These are phyloP conservation scores for Paracyclopina nana DNA, from an alignment of 1,140 invertebrate genomes.

Conservation along the genomic window DNA sequence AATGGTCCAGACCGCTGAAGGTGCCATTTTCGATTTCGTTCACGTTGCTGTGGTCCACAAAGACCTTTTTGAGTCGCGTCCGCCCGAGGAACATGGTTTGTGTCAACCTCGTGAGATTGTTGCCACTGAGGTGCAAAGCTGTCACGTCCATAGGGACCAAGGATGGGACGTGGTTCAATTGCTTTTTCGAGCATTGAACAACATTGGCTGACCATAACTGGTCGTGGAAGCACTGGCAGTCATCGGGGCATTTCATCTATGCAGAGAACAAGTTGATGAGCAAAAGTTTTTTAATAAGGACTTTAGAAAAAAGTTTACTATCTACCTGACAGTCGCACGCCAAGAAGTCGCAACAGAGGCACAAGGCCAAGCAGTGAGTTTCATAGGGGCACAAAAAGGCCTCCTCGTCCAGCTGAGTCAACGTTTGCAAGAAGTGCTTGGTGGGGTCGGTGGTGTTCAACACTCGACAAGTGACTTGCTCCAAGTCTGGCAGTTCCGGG, in stretches of 20 bases:
- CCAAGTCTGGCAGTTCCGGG: constrained; percentile 62
- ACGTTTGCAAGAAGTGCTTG: neutral
- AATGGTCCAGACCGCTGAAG: constrained; percentile 61
- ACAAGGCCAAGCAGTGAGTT: constrained; percentile 75
- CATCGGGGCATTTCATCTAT: constrained; percentile 79
- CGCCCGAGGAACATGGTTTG: constrained; percentile 76
- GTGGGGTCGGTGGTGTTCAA: constrained; percentile 22
- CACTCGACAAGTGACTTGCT: constrained; percentile 35
- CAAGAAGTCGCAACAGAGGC: constrained; percentile 82
- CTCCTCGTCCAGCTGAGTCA: constrained; percentile 1
- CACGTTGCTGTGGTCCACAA: constrained; percentile 64
- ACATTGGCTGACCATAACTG: constrained; percentile 81
- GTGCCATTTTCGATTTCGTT: constrained; percentile 72
- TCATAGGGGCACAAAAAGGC: constrained; percentile 67
- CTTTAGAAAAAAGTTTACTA: too few species aligned
- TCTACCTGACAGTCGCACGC: constrained; percentile 62
- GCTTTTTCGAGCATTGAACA: constrained; percentile 53
- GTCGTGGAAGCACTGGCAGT: constrained; percentile 83
- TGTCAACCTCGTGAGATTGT: constrained; percentile 59
- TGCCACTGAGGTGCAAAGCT: constrained; percentile 77
- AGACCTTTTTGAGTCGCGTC: constrained; percentile 63
- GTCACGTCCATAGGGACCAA: constrained; percentile 83
- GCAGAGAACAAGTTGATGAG: constrained; percentile 74
- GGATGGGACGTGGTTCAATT: constrained; percentile 47
- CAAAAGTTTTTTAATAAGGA: too few species aligned